A percentile compares a stretch with the other conserved stretches of the same genome.
phyloP scores from a whole-genome alignment of 1,140 invertebrate species.

The Heliconius hermathena region DNA sequence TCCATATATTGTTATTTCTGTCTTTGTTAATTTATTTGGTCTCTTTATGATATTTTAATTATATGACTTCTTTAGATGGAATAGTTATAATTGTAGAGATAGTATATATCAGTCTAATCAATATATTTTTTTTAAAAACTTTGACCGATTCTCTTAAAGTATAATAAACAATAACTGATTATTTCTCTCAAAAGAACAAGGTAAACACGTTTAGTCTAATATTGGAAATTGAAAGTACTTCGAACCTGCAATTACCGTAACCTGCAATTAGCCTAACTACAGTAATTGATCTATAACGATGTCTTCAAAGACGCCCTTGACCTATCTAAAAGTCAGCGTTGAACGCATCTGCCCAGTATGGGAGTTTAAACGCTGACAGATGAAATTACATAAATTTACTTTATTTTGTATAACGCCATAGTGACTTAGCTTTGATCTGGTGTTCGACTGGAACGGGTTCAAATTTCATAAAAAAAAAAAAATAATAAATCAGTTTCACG shows the following conservation, averaged over 20 bases:
- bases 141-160: background rate
- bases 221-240: slow-evolving; percentile 5
- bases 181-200: background rate
- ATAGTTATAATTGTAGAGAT: too few species aligned
- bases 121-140: too few species aligned
- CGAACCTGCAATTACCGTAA: background rate
- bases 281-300: slow-evolving; percentile 2
- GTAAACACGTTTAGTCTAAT: background rate
- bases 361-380: background rate
- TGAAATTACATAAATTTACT: background rate
- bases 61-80: too few species aligned
- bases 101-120: too few species aligned
- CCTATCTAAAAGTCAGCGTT: background rate
- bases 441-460: too few species aligned
- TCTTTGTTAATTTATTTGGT: too few species aligned
- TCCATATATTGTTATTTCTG: too few species aligned
- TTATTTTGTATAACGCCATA: background rate
- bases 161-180: background rate
- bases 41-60: too few species aligned
- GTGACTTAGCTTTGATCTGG: too few species aligned
- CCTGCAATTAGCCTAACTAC: background rate
- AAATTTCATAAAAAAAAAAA: too few species aligned
- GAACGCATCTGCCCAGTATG: background rate
- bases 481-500: too few species aligned
- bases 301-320: background rate